Percentiles rank a stretch among this genome's conserved stretches.
phyloP scores from a whole-genome alignment of 2,797 vertebrate species.

The Myotis findleyi region DNA sequence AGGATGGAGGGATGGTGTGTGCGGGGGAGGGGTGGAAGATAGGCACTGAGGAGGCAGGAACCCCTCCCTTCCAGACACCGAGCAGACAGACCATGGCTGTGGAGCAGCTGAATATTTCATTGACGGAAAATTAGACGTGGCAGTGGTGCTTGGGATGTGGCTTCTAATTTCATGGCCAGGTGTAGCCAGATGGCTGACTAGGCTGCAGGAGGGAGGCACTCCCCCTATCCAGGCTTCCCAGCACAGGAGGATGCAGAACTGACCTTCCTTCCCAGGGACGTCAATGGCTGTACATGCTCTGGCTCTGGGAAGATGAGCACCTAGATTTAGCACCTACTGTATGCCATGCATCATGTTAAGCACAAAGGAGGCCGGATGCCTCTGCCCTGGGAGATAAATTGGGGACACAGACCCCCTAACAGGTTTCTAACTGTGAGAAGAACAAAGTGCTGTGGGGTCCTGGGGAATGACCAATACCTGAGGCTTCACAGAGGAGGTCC shows the following conservation, averaged over 20 bases:
- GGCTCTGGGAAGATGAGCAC: neutral
- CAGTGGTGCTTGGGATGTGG: neutral
- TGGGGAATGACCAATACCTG: neutral
- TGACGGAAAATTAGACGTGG: constrained; percentile 73
- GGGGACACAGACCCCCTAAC: neutral
- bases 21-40: neutral
- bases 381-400: neutral
- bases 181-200: constrained; percentile 40
- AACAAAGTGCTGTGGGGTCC: neutral
- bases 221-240: neutral
- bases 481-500: neutral
- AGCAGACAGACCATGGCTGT: neutral
- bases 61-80: neutral
- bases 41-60: neutral
- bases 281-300: neutral
- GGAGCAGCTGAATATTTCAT: constrained; percentile 77
- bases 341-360: neutral
- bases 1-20: neutral
- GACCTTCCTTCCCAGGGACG: neutral
- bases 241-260: neutral
- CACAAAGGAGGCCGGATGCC: neutral
- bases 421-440: neutral
- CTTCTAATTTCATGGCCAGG: constrained; percentile 68
- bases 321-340: neutral
- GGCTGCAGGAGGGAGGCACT: neutral